These are phyloP conservation scores for Anaspis maculata DNA, from an alignment of 2,888 invertebrate genomes.

Conservation along the genomic window DNA sequence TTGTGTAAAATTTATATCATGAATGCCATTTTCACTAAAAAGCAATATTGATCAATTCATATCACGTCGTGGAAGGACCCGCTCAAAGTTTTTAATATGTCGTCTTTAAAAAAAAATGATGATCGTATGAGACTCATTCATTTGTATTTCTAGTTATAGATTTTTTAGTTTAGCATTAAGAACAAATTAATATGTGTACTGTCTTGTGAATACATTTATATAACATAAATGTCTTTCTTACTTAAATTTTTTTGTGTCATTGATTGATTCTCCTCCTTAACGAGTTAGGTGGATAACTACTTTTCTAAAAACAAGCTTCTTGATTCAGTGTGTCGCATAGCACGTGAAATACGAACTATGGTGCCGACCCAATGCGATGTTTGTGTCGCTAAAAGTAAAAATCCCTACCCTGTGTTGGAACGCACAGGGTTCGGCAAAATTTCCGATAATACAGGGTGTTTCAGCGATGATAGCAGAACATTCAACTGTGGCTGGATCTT, in stretches of 20 bases:
- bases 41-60: conserved; percentile 23
- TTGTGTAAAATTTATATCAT: conserved; percentile 24
- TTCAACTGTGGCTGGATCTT: too few relatives aligned
- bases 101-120: conserved; percentile 23
- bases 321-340: too few relatives aligned
- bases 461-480: too few relatives aligned
- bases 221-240: conserved; percentile 24
- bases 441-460: too few relatives aligned
- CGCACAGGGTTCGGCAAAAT: too few relatives aligned
- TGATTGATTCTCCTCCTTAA: neutral
- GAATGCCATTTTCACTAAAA: conserved; percentile 9
- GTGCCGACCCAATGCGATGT: too few relatives aligned
- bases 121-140: too few relatives aligned
- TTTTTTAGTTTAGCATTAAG: conserved; percentile 40
- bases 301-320: too few relatives aligned
- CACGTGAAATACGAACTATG: too few relatives aligned
- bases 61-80: conserved; percentile 29
- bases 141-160: conserved; percentile 38
- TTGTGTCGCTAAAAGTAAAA: too few relatives aligned
- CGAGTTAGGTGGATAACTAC: too few relatives aligned
- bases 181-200: conserved; percentile 39
- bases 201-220: conserved; percentile 43
- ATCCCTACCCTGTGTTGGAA: too few relatives aligned
- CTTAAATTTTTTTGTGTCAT: conserved; percentile 1
- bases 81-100: conserved; percentile 24